phyloP scores from a whole-genome alignment of 1,140 invertebrate species.

The Helicoverpa armigera region DNA sequence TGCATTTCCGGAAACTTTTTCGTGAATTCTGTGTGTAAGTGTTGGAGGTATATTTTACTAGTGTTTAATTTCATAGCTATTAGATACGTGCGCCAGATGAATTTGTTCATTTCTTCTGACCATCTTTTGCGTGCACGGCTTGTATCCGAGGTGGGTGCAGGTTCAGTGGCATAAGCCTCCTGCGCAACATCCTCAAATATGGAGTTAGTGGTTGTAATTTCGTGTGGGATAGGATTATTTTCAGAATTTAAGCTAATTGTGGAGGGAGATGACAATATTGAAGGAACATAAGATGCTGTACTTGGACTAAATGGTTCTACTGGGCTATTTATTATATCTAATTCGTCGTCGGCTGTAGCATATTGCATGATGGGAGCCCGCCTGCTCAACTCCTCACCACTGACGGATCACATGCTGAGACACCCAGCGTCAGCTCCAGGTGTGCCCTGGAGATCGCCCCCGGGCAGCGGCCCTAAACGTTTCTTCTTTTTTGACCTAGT shows the following conservation, averaged over 20 bases:
- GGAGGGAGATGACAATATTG: not conserved
- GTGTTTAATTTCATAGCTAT: constrained; percentile 58
- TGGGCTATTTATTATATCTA: not conserved
- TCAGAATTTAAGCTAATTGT: not conserved
- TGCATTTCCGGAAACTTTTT: constrained; percentile 42
- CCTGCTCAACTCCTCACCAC: constrained; percentile 46
- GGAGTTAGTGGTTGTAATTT: not conserved
- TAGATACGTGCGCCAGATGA: constrained; percentile 61
- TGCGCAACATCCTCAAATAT: constrained; percentile 1
- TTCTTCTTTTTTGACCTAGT: constrained; percentile 38
- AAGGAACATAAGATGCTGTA: constrained; percentile 27
- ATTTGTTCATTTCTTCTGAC: constrained; percentile 54
- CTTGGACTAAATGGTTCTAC: constrained; percentile 30
- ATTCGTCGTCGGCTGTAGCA: constrained; percentile 37
- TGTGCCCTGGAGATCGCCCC: constrained; percentile 57
- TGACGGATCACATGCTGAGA: constrained; percentile 56
- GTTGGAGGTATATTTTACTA: constrained; percentile 21
- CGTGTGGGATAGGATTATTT: not conserved
- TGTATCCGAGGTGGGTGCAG: constrained; percentile 7
- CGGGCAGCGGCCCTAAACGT: constrained; percentile 53
- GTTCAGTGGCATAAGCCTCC: not conserved
- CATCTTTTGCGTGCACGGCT: constrained; percentile 58
- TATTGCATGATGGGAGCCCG: constrained; percentile 21
- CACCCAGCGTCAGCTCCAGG: constrained; percentile 59
- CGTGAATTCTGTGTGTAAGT: constrained; percentile 41